phyloP scores from a whole-genome alignment of 1,140 invertebrate genomes.

The Frieseomelitta varia region DNA sequence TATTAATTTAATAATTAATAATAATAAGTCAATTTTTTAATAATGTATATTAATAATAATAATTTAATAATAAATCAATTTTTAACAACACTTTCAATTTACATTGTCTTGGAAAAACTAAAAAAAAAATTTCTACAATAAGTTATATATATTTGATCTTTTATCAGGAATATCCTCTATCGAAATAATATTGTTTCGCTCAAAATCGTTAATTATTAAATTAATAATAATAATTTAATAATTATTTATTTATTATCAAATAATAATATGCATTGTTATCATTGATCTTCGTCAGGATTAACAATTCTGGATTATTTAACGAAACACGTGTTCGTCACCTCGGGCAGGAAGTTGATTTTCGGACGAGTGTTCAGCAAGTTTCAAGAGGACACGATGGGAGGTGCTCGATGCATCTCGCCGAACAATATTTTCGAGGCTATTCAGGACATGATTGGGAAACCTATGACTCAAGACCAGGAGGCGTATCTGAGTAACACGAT shows the following conservation, averaged over 20 bases:
- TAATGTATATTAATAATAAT: too few relatives aligned
- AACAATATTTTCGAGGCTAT: constrained; percentile 83
- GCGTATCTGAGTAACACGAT: constrained; percentile 80
- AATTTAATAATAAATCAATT: not conserved
- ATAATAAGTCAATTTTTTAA: not conserved
- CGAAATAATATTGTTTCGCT: too few relatives aligned
- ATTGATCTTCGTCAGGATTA: constrained; percentile 80
- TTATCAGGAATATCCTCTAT: too few relatives aligned
- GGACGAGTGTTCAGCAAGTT: constrained; percentile 82
- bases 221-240: too few relatives aligned
- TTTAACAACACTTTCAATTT: too few relatives aligned
- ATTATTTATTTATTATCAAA: too few relatives aligned
- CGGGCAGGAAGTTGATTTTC: constrained; percentile 85
- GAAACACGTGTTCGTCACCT: constrained; percentile 84
- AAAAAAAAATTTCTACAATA: too few relatives aligned
- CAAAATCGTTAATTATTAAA: too few relatives aligned
- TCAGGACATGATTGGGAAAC: constrained; percentile 84
- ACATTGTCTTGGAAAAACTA: too few relatives aligned
- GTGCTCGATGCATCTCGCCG: constrained; percentile 72
- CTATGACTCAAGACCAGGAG: constrained; percentile 80
- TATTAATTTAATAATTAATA: too few relatives aligned
- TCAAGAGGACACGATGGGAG: constrained; percentile 76
- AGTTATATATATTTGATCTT: too few relatives aligned
- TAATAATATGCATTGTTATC: too few relatives aligned
- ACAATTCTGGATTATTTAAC: constrained; percentile 85